A percentile compares a stretch with the other conserved stretches of the same genome.
phyloP scores from a whole-genome alignment of 2,797 vertebrate species.

The Zenarchopterus dispar region DNA sequence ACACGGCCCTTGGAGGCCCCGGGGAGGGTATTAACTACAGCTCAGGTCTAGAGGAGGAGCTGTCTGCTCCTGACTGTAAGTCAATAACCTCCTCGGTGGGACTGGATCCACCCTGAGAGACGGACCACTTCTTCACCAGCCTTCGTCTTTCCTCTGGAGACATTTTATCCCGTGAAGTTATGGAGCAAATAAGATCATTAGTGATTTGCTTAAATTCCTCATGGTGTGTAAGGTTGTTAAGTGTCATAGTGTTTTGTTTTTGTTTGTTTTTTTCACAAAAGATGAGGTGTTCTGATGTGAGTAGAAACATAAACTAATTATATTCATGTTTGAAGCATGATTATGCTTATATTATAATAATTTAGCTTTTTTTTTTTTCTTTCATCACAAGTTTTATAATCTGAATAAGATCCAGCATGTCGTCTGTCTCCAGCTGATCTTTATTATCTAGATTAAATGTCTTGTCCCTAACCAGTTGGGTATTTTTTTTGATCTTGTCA shows the following conservation, averaged over 20 bases:
- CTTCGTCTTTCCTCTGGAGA: slow-evolving; percentile 1
- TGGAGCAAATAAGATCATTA: slow-evolving; percentile 10
- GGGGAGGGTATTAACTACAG: not conserved
- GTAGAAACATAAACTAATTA: no score
- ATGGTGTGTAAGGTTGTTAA: slow-evolving; percentile 5
- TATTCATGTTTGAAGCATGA: no score
- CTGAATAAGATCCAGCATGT: no score
- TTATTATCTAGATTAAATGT: no score
- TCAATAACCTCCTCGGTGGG: not conserved
- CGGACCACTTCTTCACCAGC: not conserved
- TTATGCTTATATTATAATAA: no score
- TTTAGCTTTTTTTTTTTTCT: no score
- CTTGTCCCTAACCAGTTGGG: no score
- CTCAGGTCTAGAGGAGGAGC: slow-evolving; percentile 1
- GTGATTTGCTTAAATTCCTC: not conserved
- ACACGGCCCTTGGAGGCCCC: not conserved
- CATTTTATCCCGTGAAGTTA: slow-evolving; percentile 7
- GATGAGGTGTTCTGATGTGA: no score
- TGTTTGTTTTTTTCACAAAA: no score
- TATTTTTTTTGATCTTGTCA: no score
- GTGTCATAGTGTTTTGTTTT: not conserved
- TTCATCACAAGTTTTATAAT: no score
- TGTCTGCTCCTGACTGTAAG: not conserved
- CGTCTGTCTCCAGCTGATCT: no score
- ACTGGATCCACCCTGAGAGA: not conserved